These are phyloP conservation scores for Aphidius colemani DNA, from an alignment of 2,888 invertebrate genomes.

Conservation along the genomic window DNA sequence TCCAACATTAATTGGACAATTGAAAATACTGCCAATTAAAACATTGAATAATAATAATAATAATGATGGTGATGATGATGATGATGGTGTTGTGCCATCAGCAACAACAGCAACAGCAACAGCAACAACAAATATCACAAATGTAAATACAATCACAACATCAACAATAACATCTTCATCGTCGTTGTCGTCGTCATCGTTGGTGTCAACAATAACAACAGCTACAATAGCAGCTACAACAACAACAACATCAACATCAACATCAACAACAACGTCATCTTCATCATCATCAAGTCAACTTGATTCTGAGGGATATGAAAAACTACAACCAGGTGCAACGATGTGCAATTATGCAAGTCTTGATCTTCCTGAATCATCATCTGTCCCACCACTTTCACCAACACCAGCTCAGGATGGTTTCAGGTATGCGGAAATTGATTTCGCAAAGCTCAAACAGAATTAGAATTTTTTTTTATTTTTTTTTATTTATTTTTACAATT, in stretches of 20 bases:
- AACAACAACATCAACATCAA: constrained; percentile 42
- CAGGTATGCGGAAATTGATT: constrained; percentile 82
- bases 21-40: constrained; percentile 32
- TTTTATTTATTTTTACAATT: not conserved
- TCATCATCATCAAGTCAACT: constrained; percentile 60
- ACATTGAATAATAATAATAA: constrained; percentile 41
- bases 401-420: constrained; percentile 60
- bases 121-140: constrained; percentile 39
- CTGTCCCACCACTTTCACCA: constrained; percentile 55
- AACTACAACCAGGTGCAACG: constrained; percentile 51
- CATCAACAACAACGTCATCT: constrained; percentile 45
- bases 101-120: constrained; percentile 45
- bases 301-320: constrained; percentile 60
- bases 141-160: too few species aligned
- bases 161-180: constrained; percentile 43
- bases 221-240: constrained; percentile 44
- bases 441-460: constrained; percentile 64
- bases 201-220: constrained; percentile 39
- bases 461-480: too few species aligned
- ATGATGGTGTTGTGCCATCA: constrained; percentile 29
- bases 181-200: constrained; percentile 23
- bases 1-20: constrained; percentile 39
- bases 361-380: constrained; percentile 63
- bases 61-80: constrained; percentile 30
- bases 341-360: constrained; percentile 70